Base-by-base conservation (phyloP, 53 echinoderm and acorn worm genomes). In the Hippasteria phrygiana region DNA sequence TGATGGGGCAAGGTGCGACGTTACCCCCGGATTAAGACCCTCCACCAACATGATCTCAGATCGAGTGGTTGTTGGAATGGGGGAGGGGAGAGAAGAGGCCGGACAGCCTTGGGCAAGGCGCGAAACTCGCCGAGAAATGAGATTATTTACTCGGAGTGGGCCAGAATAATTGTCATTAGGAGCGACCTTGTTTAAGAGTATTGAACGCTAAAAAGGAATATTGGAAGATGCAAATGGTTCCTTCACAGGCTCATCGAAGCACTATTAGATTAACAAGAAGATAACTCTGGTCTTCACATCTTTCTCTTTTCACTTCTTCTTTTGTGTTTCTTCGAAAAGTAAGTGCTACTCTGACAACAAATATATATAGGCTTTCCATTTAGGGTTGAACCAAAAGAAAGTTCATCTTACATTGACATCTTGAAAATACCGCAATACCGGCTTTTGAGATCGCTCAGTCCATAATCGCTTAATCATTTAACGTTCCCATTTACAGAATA, bases 111-210 rank as follows among this genome's bases (percentile, higher is more conserved):
- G 85, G 71, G 51, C 69, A 48, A 43, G 85, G 70, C 36, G 70
- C 37, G 71, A 85, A 85, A 70, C 85, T 48, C 70, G 39, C 71
- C 71, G 37, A 85, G 85, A 85, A 85, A 85, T 85, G 85, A 71
- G 85, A 85, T 85, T 85, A 85, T 85, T 85, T 50, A 50, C 70
- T 85, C 22, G 38, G 64, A 70, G 85, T 85, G 71, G 70, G 48
- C 69, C 85, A 48, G 50, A 85, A 85, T 85, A 85, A 85, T 85
- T 85, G 85, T 85, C 85, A 85, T 85, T 85, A 85, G 71, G 27
- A 36, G 2, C 70, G 85, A 85, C 85, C 85, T 85, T 85, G 85
- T 85, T 85, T 85, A 53, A 85, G 85, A 85, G 85, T 70, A 71
- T 51, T 85, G 71, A 85, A 70, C 85, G 85, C 85, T 85, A 50